Evolutionary conservation across 2,888 invertebrate species (phyloP), one percentile per base, ranked within the genome.

Genomic region (Parelbella ahira): DNA sequence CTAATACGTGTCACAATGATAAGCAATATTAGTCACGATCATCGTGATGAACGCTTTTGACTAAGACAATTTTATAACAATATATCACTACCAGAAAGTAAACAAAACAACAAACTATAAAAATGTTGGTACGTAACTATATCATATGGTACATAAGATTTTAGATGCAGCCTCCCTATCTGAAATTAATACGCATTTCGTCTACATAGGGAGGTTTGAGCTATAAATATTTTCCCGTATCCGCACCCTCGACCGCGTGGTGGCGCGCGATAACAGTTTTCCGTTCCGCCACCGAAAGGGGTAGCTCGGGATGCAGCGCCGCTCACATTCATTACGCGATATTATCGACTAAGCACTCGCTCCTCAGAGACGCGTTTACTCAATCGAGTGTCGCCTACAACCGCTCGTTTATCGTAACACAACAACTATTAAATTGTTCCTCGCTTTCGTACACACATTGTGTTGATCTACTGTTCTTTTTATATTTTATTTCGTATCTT

Each of bases 271-370:
- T 84, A 84, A 81, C 76, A 72, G 37, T 70, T 66, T 65, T 66
- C 65, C 73, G 69, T 69, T 63, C 61, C 65, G 58, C 53, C 56
- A n/a, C n/a, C n/a, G n/a, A 54, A 52, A 56, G 65, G 63, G 74
- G 25, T 27, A 21, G 33, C 7, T 1, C 6, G 62, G 58, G n/a
- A n/a, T 54, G 54, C 15, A 6, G 3, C 2, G 7, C 53, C 63
- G 67, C 71, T 77, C 75, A 77, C 72, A 72, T 77, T 78, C 80
- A 83, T 82, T 81, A 78, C 72, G 59, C 67, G 71, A 75, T 74
- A 83, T 82, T 83, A 84, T 83, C 84, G 70, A 59, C 65, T 77
- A 77, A 78, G 77, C 79, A 79, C n/a, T n/a, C 30, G 60, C 69
- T 68, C 75, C 70, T 65, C 54, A 42, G 73, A 69, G 70, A 68